phyloP scores from a whole-genome alignment of 2,888 invertebrate genomes.

The Acronicta aceris region DNA sequence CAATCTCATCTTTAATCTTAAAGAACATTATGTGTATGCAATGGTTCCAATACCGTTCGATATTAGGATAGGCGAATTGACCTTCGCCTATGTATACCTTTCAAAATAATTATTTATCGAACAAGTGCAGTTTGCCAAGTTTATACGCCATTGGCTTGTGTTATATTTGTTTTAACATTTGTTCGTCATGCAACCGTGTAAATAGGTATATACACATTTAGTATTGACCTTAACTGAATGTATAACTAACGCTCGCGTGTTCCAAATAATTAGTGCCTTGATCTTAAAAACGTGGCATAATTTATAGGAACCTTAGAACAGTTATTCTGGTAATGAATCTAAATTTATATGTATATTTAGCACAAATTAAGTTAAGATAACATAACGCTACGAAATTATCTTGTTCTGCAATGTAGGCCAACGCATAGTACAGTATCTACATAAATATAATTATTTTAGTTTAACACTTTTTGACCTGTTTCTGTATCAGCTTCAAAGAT shows the following conservation, averaged over 20 bases:
- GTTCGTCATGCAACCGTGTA: constrained; percentile 39
- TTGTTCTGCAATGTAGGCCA: constrained; percentile 30
- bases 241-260: constrained; percentile 46
- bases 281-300: constrained; percentile 51
- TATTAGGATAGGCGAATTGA: constrained; percentile 20
- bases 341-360: not conserved
- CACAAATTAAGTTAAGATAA: constrained; percentile 8
- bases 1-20: not conserved
- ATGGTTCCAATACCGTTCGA: not conserved
- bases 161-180: constrained; percentile 57
- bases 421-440: constrained; percentile 20
- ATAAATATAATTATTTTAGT: constrained; percentile 36
- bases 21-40: not conserved
- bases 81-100: constrained; percentile 41
- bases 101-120: constrained; percentile 46
- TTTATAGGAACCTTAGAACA: constrained; percentile 47
- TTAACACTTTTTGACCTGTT: constrained; percentile 27
- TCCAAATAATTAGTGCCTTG: constrained; percentile 54
- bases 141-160: constrained; percentile 58
- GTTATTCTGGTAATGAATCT: constrained; percentile 10
- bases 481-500: constrained; percentile 25
- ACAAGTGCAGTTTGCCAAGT: constrained; percentile 57
- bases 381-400: constrained; percentile 19
- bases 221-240: constrained; percentile 49
- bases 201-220: constrained; percentile 33